Conservation (phyloP, 2,888 invertebrate species). For the Kryphioiulus occultus region DNA sequence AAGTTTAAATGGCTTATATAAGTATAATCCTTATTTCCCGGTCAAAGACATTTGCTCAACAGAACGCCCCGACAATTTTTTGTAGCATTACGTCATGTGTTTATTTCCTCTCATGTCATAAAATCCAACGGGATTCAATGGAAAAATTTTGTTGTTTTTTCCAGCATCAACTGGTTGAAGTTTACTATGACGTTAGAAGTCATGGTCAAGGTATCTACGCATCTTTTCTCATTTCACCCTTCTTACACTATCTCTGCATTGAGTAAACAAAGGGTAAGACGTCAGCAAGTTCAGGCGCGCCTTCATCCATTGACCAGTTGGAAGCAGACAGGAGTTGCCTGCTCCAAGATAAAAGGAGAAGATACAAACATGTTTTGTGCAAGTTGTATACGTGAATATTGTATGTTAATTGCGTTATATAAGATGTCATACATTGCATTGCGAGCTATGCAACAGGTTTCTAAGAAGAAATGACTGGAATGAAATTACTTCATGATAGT, state of each 20-base stretch:
- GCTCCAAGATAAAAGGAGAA: not conserved
- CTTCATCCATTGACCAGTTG: conserved; percentile 2
- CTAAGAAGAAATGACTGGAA: too few species aligned
- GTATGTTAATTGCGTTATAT: too few species aligned
- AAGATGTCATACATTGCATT: too few species aligned
- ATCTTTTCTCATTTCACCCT: not conserved
- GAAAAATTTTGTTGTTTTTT: not conserved
- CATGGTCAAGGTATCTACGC: conserved; percentile 10
- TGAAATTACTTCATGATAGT: too few species aligned
- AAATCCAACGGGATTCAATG: conserved; percentile 19
- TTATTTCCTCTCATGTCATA: not conserved
- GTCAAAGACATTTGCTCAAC: not conserved
- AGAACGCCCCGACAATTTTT: not conserved
- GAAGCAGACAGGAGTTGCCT: not conserved
- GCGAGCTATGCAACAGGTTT: too few species aligned
- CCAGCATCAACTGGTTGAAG: not conserved
- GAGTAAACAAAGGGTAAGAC: not conserved
- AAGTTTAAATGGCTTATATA: not conserved
- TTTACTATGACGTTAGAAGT: not conserved
- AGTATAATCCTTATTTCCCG: not conserved
- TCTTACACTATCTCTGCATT: not conserved
- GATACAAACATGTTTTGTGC: not conserved
- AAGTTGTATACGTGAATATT: not conserved
- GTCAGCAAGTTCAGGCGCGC: not conserved
- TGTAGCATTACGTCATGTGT: not conserved